A percentile compares a stretch with the other conserved stretches of the same genome.
Evolutionary conservation across 2,797 vertebrate genomes (phyloP).

Genomic region (Iguana delicatissima): DNA sequence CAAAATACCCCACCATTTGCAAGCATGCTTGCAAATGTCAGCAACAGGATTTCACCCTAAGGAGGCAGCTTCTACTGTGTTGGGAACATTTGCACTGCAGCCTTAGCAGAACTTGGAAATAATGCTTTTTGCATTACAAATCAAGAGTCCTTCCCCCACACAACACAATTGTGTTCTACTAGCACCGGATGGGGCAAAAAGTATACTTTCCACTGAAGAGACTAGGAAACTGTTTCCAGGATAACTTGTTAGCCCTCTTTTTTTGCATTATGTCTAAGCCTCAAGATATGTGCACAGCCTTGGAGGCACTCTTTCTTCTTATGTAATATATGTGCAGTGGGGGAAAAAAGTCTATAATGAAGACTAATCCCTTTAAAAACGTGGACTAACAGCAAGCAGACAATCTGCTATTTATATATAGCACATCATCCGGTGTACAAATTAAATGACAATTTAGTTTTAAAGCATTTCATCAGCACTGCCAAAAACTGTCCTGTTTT

Average conservation of each 20-base stretch:
- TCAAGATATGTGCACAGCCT: background rate
- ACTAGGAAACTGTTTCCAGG: background rate
- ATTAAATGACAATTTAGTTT: slow-evolving; percentile 18
- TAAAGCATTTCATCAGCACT: background rate
- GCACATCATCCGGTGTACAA: background rate
- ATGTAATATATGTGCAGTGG: background rate
- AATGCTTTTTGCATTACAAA: too few relatives aligned
- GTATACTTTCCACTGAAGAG: background rate
- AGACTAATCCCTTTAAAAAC: slow-evolving; percentile 45
- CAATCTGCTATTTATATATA: slow-evolving; percentile 6
- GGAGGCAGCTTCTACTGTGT: background rate
- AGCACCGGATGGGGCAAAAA: background rate
- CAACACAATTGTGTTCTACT: background rate
- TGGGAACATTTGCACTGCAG: background rate
- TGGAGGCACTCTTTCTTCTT: background rate
- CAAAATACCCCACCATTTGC: too few relatives aligned
- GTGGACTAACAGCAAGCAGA: background rate
- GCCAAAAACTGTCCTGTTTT: background rate
- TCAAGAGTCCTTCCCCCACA: too few relatives aligned
- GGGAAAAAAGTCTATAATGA: slow-evolving; percentile 28
- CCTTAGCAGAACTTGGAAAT: background rate
- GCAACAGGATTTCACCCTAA: too few relatives aligned
- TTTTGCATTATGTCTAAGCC: background rate
- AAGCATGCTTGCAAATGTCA: too few relatives aligned
- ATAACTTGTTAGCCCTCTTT: background rate